Conservation (phyloP, 1,140 invertebrate species). For the Eulimnadia texana region DNA sequence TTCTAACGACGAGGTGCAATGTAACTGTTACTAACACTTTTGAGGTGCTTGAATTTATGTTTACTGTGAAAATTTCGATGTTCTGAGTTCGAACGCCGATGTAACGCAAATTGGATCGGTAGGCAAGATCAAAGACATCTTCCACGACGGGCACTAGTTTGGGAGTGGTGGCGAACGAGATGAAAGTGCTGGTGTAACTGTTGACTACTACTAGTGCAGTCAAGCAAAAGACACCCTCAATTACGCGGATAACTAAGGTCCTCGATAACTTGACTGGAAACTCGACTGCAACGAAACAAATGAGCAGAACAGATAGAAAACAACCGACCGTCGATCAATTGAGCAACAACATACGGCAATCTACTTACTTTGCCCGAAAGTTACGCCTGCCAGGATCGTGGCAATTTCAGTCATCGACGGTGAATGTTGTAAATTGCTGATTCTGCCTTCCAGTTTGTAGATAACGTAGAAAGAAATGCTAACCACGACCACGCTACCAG, state of each 20-base stretch:
- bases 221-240: background rate
- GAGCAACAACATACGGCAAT: too few relatives aligned
- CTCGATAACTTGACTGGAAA: background rate
- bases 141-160: background rate
- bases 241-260: background rate
- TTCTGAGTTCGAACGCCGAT: background rate
- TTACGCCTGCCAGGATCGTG: too few relatives aligned
- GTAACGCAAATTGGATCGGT: background rate
- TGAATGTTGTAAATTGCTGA: background rate
- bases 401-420: background rate
- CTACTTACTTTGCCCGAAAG: too few relatives aligned
- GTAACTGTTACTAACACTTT: too few relatives aligned
- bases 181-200: background rate
- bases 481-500: background rate
- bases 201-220: background rate
- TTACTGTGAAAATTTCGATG: too few relatives aligned
- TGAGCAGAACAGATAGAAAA: background rate
- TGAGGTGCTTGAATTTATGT: too few relatives aligned
- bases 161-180: background rate
- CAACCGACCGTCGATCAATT: too few relatives aligned
- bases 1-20: too few relatives aligned
- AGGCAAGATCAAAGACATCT: background rate
- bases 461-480: background rate
- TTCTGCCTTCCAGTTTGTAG: background rate
- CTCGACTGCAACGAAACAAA: background rate